These are phyloP conservation scores for Heliconius congener DNA, from an alignment of 1,140 invertebrate species.

Conservation along the genomic window DNA sequence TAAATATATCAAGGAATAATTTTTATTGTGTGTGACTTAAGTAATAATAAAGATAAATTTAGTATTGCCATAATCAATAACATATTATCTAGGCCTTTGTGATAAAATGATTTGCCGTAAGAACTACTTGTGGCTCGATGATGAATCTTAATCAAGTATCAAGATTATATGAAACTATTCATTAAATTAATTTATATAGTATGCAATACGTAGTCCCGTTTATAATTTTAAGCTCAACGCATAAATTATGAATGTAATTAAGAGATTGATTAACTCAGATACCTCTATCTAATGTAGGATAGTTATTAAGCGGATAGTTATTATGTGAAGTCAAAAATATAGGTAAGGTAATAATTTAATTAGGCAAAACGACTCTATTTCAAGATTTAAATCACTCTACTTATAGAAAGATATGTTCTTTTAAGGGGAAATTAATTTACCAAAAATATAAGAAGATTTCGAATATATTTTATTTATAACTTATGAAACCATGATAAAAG, in stretches of 20 bases:
- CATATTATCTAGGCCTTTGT: slow-evolving; percentile 9
- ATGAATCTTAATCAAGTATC: slow-evolving; percentile 28
- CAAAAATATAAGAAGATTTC: neutral
- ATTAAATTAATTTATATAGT: slow-evolving; percentile 39
- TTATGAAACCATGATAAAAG: too few species aligned
- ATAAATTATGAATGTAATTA: slow-evolving; percentile 38
- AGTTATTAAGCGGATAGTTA: slow-evolving; percentile 3
- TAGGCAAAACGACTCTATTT: neutral
- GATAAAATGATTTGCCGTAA: slow-evolving; percentile 16
- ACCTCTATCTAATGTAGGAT: slow-evolving; percentile 20
- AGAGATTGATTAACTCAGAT: slow-evolving; percentile 40
- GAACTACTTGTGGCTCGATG: neutral
- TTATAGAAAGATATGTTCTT: neutral
- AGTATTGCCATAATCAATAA: neutral
- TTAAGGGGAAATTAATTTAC: neutral
- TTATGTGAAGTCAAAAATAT: neutral
- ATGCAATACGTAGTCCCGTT: slow-evolving; percentile 32
- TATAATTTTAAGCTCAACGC: slow-evolving; percentile 31
- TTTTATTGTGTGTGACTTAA: neutral
- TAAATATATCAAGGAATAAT: neutral
- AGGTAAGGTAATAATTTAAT: neutral
- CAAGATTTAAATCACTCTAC: neutral
- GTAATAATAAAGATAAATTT: slow-evolving; percentile 4
- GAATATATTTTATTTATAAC: too few species aligned
- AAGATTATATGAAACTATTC: slow-evolving; percentile 34